phyloP scores from a whole-genome alignment of 2,797 vertebrate genomes.

The Poliocrania exsul region DNA sequence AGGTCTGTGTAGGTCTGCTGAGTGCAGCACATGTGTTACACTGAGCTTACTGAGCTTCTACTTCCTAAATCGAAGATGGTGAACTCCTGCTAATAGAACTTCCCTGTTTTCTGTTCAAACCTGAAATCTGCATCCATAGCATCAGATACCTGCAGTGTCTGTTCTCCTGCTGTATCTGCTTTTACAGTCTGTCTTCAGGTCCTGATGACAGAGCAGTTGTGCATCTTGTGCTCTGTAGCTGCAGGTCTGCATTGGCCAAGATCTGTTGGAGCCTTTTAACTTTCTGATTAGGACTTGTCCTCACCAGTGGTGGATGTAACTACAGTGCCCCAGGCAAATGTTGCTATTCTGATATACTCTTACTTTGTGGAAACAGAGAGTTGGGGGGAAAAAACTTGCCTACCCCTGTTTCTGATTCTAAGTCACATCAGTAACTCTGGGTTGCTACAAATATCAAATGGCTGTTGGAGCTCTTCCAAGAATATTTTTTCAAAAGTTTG shows the following conservation, averaged over 20 bases:
- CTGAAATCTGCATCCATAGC: background rate
- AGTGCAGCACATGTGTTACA: background rate
- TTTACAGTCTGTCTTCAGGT: background rate
- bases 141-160: background rate
- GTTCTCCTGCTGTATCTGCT: background rate
- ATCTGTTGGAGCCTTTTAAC: background rate
- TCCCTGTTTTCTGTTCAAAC: background rate
- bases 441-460: background rate
- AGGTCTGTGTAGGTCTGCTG: background rate
- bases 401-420: background rate
- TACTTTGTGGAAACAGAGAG: background rate
- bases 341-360: background rate
- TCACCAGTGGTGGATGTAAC: background rate
- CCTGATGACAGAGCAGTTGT: background rate
- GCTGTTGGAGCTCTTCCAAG: background rate
- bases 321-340: too few species aligned
- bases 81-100: background rate
- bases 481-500: background rate
- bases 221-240: background rate
- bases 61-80: background rate
- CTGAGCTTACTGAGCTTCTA: background rate
- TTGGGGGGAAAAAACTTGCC: background rate
- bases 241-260: background rate
- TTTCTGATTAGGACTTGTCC: background rate
- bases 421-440: background rate